Percentiles rank a stretch among this genome's conserved stretches.
Evolutionary conservation across 2,113 vertebrate genomes (phyloP).

Genomic region (Glaucomys volans): DNA sequence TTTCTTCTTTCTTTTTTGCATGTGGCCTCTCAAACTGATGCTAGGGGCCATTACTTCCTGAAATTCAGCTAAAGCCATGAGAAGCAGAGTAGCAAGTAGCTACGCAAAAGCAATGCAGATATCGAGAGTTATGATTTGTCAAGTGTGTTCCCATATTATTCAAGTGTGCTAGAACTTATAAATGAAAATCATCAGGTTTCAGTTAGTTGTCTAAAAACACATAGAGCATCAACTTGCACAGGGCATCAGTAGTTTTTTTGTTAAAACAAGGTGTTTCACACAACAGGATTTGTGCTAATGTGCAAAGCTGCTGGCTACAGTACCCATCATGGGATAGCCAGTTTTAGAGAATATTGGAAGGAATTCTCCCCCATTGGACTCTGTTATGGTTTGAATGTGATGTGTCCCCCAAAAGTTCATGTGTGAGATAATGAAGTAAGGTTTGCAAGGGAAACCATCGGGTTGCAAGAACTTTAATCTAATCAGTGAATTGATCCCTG

Average conservation of each 20-base stretch:
- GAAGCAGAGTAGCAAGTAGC: background rate
- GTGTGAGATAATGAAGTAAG: too few species aligned
- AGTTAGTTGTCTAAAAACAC: background rate
- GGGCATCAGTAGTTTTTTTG: background rate
- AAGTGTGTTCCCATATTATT: background rate
- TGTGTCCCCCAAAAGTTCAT: too few species aligned
- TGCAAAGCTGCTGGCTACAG: background rate
- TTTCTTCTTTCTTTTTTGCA: background rate
- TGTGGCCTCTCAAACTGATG: background rate
- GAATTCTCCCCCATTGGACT: fast-evolving
- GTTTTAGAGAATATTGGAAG: background rate
- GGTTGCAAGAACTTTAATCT: too few species aligned
- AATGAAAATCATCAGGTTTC: background rate
- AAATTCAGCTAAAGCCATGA: background rate
- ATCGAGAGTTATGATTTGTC: background rate
- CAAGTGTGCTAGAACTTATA: background rate
- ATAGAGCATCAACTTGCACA: background rate
- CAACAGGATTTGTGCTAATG: background rate
- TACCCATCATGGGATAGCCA: background rate
- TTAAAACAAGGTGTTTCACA: background rate
- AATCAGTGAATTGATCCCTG: too few species aligned
- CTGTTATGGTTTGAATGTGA: too few species aligned
- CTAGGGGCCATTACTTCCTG: background rate
- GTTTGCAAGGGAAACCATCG: too few species aligned
- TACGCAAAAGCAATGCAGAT: background rate